Base-by-base conservation (phyloP, 2,113 vertebrate genomes). In the Rhinoptilus africanus region DNA sequence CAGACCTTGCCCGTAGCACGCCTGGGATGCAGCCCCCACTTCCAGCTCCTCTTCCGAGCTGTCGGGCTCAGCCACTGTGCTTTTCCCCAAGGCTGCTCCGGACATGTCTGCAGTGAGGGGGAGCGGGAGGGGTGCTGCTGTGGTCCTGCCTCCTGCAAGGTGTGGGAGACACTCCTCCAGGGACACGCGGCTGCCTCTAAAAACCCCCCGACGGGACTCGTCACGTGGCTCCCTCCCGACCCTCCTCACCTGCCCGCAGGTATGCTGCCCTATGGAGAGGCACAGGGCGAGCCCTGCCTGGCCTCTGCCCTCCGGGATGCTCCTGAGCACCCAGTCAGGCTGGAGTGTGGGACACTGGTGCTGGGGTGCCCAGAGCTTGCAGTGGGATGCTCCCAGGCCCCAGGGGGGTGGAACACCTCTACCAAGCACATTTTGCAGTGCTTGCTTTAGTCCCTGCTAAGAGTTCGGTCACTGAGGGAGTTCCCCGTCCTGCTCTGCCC, bases 21-120 rank as follows among this genome's bases (percentile, higher is more conserved):
- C 14, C 60, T 12, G 90, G 27, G 62, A 4, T 0, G 69, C 85
- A 41, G 26, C 7, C 8, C 75, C 57, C 2, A 45, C 88, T 41
- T 98, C 98, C 63, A 97, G 67, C 86, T 99, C 98, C 66, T 98
- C 98, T 57, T 98, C 98, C 0, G 98, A 98, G 92, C 98, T 94
- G 24, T 98, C 97, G 0, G 97, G 98, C 77, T 97, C 97, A 3
- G 97, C 98, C 34, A 57, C 73, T 10, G 91, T 15, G 72, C 96
- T 88, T 77, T 83, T 92, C 93, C 81, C 94, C 85, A 47, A 3
- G 59, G 48, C 83, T 21, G 47, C 83, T 48, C 77, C 41, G 41
- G 97, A 45, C 97, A 97, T 97, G 93, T 87, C 89, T 14, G 11
- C 2, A 26, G 72, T 2, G 8, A 37, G 60, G 45, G 74, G 73